A percentile compares a stretch with the other conserved stretches of the same genome.
These are phyloP conservation scores for Poecilobothrus nobilitatus DNA, from an alignment of 2,888 invertebrate genomes.

Conservation along the genomic window DNA sequence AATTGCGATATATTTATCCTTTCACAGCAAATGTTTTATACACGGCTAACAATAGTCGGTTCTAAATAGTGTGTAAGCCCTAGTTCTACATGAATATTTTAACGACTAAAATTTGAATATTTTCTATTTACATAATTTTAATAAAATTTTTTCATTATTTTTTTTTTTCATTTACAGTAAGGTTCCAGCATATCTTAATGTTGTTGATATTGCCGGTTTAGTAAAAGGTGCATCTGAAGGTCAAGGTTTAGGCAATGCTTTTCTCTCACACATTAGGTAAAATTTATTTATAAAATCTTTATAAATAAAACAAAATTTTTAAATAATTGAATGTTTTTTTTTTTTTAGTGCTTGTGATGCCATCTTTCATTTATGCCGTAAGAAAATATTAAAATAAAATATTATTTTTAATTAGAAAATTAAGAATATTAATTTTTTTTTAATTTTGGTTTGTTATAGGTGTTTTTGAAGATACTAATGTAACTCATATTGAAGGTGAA, in stretches of 20 bases:
- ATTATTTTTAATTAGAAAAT: constrained; percentile 10
- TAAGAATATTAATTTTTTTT: background rate
- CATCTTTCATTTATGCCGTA: constrained; percentile 92
- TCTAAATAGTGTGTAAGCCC: no score
- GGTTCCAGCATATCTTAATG: constrained; percentile 95
- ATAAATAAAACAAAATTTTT: background rate
- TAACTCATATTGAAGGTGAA: constrained; percentile 97
- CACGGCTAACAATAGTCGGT: no score
- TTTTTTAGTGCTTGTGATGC: constrained; percentile 80
- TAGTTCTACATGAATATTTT: no score
- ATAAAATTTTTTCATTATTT: background rate
- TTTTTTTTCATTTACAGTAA: constrained; percentile 60
- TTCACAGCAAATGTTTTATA: no score
- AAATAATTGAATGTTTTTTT: background rate
- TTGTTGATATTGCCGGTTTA: constrained; percentile 96
- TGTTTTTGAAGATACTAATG: constrained; percentile 95
- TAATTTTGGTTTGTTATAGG: constrained; percentile 49
- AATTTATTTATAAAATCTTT: background rate
- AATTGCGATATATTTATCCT: no score
- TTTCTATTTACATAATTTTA: no score
- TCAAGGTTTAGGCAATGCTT: constrained; percentile 96
- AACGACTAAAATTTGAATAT: no score
- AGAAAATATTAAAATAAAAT: constrained; percentile 44
- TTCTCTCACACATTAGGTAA: constrained; percentile 84
- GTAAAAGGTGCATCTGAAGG: constrained; percentile 98